Base-by-base conservation (phyloP, 2,888 invertebrate species). In the Folsomia candida region DNA sequence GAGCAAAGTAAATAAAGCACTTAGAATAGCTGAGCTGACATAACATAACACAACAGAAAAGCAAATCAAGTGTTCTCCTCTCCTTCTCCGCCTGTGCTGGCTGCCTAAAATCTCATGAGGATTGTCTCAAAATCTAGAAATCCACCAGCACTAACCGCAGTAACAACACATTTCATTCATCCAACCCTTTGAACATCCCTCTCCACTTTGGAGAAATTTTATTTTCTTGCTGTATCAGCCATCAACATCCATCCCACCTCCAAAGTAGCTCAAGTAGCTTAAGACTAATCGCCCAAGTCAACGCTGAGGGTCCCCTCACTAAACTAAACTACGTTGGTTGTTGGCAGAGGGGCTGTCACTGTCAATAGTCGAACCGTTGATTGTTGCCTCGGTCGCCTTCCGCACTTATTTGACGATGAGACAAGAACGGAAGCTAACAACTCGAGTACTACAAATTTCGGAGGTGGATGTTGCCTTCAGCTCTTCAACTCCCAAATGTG, bases 401-500 rank as follows among this genome's bases (percentile, higher is more conserved):
- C 37, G 37, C n/a, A 37, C 37, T 37, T 9, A 37, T n/a, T n/a
- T 14, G 37, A n/a, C 28, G 62, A 62, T 62, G 62, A 62, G 62
- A 62, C 62, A 27, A 37, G 6, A 37, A 14, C n/a, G n/a, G n/a
- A n/a, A n/a, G n/a, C n/a, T n/a, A n/a, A n/a, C n/a, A n/a, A n/a
- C n/a, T n/a, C n/a, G n/a, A n/a, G n/a, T 14, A 9, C 14, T 14
- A 37, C 37, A 14, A 62, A 62, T 20, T 57, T 20, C 57, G n/a
- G 24, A 20, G 62, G 62, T 62, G 62, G 62, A 62, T 62, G 29
- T 62, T 62, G 62, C 62, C 62, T 26, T 62, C n/a, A 62, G 62
- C 28, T 62, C 62, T 62, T 62, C 27, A 62, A 62, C 26, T 62
- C 62, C 62, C 62, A 62, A 62, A 62, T 62, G 62, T 62, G 62